phyloP scores from a whole-genome alignment of 2,888 invertebrate species.

The Thereva nobilitata region DNA sequence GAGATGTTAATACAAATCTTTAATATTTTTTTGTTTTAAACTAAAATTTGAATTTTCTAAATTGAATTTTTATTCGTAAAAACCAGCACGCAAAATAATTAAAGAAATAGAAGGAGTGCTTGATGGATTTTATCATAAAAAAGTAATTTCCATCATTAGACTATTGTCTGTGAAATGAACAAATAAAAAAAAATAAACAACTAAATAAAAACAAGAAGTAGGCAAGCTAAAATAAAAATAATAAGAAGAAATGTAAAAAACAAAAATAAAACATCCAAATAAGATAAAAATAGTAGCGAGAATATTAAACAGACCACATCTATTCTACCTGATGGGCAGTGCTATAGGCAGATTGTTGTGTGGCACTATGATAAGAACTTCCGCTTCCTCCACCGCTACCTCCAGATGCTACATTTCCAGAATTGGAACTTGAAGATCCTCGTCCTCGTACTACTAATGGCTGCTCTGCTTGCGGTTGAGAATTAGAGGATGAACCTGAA shows the following conservation, averaged over 20 bases:
- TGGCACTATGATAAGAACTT: slow-evolving; percentile 44
- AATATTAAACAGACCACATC: slow-evolving; percentile 37
- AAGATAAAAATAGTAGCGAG: slow-evolving; percentile 12
- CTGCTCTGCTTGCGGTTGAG: slow-evolving; percentile 23
- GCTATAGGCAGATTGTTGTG: slow-evolving; percentile 51
- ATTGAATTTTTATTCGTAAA: no score
- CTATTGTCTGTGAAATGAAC: not conserved
- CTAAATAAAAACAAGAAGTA: slow-evolving; percentile 3
- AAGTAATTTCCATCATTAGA: not conserved
- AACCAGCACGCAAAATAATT: not conserved
- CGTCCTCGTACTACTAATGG: slow-evolving; percentile 23
- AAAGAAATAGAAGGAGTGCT: not conserved
- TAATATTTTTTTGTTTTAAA: no score
- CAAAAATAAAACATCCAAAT: slow-evolving; percentile 5
- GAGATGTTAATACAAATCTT: no score
- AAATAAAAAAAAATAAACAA: not conserved
- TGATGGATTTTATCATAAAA: not conserved
- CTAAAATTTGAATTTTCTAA: no score
- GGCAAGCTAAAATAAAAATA: slow-evolving; percentile 6
- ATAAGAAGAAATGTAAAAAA: slow-evolving; percentile 4
- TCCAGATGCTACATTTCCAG: slow-evolving; percentile 23
- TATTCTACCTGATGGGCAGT: slow-evolving; percentile 53
- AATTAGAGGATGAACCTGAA: slow-evolving; percentile 25
- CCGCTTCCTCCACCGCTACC: slow-evolving; percentile 46
- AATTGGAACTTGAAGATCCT: slow-evolving; percentile 29